phyloP scores from a whole-genome alignment of 2,797 vertebrate genomes.

The Triplophysa bombifrons region DNA sequence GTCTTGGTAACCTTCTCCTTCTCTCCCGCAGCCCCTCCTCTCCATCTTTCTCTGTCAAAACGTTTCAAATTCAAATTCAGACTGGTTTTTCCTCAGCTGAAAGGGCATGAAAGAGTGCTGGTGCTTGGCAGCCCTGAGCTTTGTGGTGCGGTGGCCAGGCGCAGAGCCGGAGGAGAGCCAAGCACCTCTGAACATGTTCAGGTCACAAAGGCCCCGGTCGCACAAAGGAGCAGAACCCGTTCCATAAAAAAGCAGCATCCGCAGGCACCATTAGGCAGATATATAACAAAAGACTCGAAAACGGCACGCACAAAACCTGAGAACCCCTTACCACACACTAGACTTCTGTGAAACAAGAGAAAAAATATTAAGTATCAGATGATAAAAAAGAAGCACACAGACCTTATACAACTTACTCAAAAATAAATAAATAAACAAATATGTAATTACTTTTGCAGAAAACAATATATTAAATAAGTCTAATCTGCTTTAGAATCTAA shows the following conservation, averaged over 20 bases:
- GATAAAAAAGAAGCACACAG: neutral
- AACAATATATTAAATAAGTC: neutral
- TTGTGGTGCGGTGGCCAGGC: slow-evolving; percentile 49
- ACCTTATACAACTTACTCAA: neutral
- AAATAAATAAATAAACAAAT: neutral
- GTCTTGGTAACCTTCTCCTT: slow-evolving; percentile 60
- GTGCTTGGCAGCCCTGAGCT: slow-evolving; percentile 39
- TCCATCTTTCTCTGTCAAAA: slow-evolving; percentile 79
- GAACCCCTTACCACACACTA: slow-evolving; percentile 6
- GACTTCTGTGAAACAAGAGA: slow-evolving; percentile 10
- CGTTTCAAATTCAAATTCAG: slow-evolving; percentile 73
- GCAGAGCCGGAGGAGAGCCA: slow-evolving; percentile 38
- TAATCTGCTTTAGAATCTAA: neutral
- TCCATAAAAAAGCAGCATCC: slow-evolving; percentile 32
- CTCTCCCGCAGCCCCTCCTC: slow-evolving; percentile 50
- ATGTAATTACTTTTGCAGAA: too few relatives aligned
- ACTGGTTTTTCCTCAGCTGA: slow-evolving; percentile 41
- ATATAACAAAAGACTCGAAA: slow-evolving; percentile 34
- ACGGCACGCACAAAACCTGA: slow-evolving; percentile 15
- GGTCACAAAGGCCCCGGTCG: slow-evolving; percentile 55
- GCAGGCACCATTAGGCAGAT: slow-evolving; percentile 31
- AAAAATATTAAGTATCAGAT: slow-evolving; percentile 29
- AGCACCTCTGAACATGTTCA: slow-evolving; percentile 51
- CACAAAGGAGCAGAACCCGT: slow-evolving; percentile 47
- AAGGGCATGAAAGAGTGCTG: slow-evolving; percentile 43